phyloP scores from a whole-genome alignment of 2,888 invertebrate species.

The Heliconius ethilla region DNA sequence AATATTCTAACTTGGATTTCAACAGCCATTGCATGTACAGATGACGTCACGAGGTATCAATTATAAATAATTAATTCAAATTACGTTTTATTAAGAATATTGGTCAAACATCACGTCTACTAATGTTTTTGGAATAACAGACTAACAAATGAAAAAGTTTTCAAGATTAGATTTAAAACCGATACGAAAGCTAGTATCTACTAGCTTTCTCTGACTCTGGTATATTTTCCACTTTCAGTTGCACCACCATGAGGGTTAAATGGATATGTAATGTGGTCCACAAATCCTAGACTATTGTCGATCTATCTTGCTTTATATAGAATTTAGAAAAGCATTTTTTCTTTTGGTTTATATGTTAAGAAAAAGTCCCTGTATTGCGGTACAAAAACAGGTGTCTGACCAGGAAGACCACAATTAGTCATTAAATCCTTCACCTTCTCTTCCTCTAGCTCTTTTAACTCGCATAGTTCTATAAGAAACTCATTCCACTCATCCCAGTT shows the following conservation, averaged over 20 bases:
- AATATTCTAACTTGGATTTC: no score
- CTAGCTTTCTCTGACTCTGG: background rate
- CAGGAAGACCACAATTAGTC: conserved; percentile 68
- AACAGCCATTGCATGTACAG: no score
- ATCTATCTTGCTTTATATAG: background rate
- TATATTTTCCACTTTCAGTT: background rate
- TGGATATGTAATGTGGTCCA: background rate
- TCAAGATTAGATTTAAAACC: no score
- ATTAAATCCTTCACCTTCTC: conserved; percentile 53
- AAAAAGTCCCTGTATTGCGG: conserved; percentile 66
- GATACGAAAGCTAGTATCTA: no score
- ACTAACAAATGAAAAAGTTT: no score
- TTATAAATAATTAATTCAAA: no score
- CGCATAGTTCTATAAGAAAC: conserved; percentile 59
- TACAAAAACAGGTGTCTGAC: conserved; percentile 55
- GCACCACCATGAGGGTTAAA: background rate
- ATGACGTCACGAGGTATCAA: no score
- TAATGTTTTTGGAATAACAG: no score
- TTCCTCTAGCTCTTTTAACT: conserved; percentile 52
- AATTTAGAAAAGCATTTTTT: conserved; percentile 50
- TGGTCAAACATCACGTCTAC: no score
- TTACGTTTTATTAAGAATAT: no score
- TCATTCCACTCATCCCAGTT: conserved; percentile 63
- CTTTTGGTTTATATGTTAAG: conserved; percentile 59
- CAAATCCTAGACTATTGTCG: background rate